A percentile compares a stretch with the other conserved stretches of the same genome.
phyloP scores from a whole-genome alignment of 1,140 invertebrate species.

The Cydia pomonella region DNA sequence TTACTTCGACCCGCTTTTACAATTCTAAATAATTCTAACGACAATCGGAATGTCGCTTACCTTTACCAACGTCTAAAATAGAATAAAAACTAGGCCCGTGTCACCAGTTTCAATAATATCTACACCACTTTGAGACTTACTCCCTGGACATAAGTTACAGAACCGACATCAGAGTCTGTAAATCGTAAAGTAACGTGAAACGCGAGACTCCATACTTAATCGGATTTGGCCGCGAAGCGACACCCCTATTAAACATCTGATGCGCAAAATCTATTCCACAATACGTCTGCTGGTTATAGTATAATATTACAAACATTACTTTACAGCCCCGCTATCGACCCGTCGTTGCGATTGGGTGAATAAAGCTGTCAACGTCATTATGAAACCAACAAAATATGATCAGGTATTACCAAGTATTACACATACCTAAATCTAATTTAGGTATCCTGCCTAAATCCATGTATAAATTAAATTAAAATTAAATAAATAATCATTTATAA shows the following conservation, averaged over 20 bases:
- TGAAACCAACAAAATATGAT: too few species aligned
- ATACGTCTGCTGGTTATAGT: not conserved
- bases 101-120: not conserved
- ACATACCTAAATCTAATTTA: too few species aligned
- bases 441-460: too few species aligned
- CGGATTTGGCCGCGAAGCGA: conserved; percentile 14
- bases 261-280: conserved; percentile 1
- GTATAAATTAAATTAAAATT: too few species aligned
- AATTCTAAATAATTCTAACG: conserved; percentile 23
- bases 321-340: not conserved
- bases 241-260: conserved; percentile 22
- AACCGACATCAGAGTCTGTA: not conserved
- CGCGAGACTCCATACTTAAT: conserved; percentile 24
- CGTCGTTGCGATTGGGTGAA: not conserved
- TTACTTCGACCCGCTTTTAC: conserved; percentile 20
- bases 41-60: conserved; percentile 22
- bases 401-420: too few species aligned
- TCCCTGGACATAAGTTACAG: not conserved
- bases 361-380: not conserved
- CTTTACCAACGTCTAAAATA: conserved; percentile 1
- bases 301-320: not conserved
- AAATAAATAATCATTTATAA: too few species aligned
- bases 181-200: conserved; percentile 10
- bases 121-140: not conserved
- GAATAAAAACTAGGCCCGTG: not conserved